These are phyloP conservation scores for Crambe crambe DNA, from an alignment of 37 sponge, comb jelly and placozoan genomes.

Conservation along the genomic window DNA sequence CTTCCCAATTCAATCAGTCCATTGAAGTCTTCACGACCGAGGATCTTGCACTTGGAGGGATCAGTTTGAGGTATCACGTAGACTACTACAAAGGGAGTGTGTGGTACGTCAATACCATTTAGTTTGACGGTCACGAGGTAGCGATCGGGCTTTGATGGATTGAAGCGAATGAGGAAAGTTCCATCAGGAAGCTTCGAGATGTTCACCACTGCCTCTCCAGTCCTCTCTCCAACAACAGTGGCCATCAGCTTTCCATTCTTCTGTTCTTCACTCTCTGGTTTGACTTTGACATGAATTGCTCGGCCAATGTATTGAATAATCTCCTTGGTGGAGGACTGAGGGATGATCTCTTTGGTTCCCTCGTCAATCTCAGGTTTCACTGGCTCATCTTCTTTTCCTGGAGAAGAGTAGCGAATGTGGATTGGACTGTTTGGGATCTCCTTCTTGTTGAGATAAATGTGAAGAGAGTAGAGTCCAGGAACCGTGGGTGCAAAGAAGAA, in stretches of 20 bases:
- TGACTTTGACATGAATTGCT: slow-evolving; percentile 32
- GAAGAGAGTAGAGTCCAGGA: slow-evolving; percentile 54
- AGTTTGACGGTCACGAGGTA: slow-evolving; percentile 49
- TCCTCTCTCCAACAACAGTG: slow-evolving; percentile 44
- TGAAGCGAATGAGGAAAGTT: slow-evolving; percentile 40
- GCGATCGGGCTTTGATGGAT: slow-evolving; percentile 51
- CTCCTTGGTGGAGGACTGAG: not conserved
- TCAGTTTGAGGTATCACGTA: slow-evolving; percentile 30
- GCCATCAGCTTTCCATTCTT: slow-evolving; percentile 34
- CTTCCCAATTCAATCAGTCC: not conserved
- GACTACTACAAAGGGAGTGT: slow-evolving; percentile 56
- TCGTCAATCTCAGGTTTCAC: too few relatives aligned
- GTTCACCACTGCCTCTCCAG: slow-evolving; percentile 1
- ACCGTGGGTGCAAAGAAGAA: slow-evolving; percentile 39
- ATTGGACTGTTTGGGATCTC: slow-evolving; percentile 38
- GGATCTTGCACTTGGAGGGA: slow-evolving; percentile 36
- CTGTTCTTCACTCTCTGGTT: slow-evolving; percentile 4
- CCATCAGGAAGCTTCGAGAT: not conserved
- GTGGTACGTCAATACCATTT: slow-evolving; percentile 30
- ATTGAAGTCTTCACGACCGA: slow-evolving; percentile 24
- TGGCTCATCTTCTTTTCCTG: slow-evolving; percentile 30
- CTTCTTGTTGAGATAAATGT: slow-evolving; percentile 17
- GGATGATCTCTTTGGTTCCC: not conserved
- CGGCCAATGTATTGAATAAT: slow-evolving; percentile 17
- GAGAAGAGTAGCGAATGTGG: slow-evolving; percentile 14